These are phyloP conservation scores for Malacoraja senta DNA, from an alignment of 2,797 vertebrate genomes.

Conservation along the genomic window DNA sequence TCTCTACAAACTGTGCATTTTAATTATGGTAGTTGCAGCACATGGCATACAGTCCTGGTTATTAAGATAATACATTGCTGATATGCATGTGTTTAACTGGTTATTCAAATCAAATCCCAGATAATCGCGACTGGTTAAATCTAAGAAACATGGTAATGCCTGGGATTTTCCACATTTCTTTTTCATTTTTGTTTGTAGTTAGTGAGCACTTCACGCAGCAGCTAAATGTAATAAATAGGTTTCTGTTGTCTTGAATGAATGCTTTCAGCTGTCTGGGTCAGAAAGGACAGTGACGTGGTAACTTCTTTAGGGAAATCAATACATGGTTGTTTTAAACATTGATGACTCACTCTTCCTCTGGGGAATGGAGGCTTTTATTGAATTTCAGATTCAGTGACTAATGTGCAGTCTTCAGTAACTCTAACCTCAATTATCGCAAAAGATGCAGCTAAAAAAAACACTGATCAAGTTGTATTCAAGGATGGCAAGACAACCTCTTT, in stretches of 20 bases:
- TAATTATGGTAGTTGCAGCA: neutral
- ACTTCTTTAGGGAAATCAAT: conserved; percentile 69
- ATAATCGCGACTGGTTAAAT: neutral
- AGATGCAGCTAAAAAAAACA: conserved; percentile 58
- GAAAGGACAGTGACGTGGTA: conserved; percentile 48
- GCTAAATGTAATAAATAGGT: conserved; percentile 49
- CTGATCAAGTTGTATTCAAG: conserved; percentile 57
- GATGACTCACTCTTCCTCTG: conserved; percentile 51
- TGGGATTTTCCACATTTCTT: neutral
- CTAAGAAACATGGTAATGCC: neutral
- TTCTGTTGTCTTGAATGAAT: conserved; percentile 50
- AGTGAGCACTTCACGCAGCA: conserved; percentile 48
- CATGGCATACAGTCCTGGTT: neutral
- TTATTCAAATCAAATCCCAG: neutral
- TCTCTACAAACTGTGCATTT: neutral
- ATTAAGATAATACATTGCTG: neutral
- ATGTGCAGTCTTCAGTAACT: conserved; percentile 51
- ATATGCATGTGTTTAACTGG: neutral
- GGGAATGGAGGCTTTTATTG: conserved; percentile 59
- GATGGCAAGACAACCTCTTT: neutral
- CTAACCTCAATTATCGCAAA: conserved; percentile 40
- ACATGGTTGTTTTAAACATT: conserved; percentile 49
- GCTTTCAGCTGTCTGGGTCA: conserved; percentile 46
- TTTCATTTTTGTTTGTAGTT: conserved; percentile 25
- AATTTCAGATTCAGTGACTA: conserved; percentile 40